Conservation (phyloP, 2,888 invertebrate genomes). For the Chesias legatella region DNA sequence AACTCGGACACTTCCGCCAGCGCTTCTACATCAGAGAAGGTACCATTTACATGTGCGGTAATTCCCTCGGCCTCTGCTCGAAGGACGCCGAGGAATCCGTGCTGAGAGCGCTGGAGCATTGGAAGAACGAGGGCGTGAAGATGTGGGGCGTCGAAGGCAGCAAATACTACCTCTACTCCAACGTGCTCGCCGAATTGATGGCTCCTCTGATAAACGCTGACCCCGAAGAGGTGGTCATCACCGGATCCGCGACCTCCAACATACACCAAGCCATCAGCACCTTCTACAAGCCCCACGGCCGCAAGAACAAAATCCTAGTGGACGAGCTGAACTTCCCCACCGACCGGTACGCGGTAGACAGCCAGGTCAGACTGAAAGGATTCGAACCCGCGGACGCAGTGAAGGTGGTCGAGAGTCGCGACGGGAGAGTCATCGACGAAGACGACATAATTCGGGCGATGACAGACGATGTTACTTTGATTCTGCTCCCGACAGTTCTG, state of each 20-base stretch:
- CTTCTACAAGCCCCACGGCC: constrained; percentile 56
- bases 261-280: constrained; percentile 64
- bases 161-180: constrained; percentile 57
- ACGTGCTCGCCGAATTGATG: constrained; percentile 49
- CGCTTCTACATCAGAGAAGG: constrained; percentile 55
- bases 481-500: constrained; percentile 55
- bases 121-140: constrained; percentile 60
- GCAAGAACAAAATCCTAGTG: constrained; percentile 59
- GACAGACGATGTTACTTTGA: constrained; percentile 57
- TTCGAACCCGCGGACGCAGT: constrained; percentile 56
- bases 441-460: constrained; percentile 58
- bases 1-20: constrained; percentile 48
- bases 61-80: constrained; percentile 62
- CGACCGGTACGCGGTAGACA: constrained; percentile 64
- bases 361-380: constrained; percentile 60
- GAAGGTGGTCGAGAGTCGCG: constrained; percentile 51
- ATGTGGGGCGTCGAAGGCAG: constrained; percentile 53
- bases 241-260: constrained; percentile 52
- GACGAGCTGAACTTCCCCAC: constrained; percentile 67
- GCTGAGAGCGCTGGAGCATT: constrained; percentile 41
- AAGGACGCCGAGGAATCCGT: constrained; percentile 54
- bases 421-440: constrained; percentile 49
- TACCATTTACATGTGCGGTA: constrained; percentile 62
- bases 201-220: constrained; percentile 58
- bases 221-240: constrained; percentile 50